These are phyloP conservation scores for Phallusia fumigata DNA, from an alignment of 23 tunicate species.

Conservation along the genomic window DNA sequence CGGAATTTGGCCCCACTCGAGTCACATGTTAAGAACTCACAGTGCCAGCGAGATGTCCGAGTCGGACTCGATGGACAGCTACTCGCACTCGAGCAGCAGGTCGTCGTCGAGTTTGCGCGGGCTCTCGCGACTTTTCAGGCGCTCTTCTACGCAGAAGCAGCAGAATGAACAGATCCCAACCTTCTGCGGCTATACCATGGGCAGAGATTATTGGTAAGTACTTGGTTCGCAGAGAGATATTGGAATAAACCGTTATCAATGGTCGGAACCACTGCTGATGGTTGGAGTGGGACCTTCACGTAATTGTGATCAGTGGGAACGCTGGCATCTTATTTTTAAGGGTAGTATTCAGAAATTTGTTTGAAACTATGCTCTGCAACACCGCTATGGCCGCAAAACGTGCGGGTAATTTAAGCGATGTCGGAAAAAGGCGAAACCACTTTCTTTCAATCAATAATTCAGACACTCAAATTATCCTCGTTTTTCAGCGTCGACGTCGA, in stretches of 20 bases:
- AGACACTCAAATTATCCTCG: neutral
- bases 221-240: neutral
- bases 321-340: too few species aligned
- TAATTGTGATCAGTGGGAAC: too few species aligned
- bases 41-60: conserved; percentile 25
- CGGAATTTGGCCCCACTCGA: neutral
- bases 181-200: conserved; percentile 77
- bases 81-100: conserved; percentile 40
- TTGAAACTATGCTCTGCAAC: too few species aligned
- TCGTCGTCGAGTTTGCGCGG: conserved; percentile 43
- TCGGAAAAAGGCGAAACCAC: neutral
- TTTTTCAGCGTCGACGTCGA: conserved; percentile 55
- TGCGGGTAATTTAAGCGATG: neutral
- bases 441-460: neutral
- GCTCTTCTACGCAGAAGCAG: conserved; percentile 25
- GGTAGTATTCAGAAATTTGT: too few species aligned
- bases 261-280: too few species aligned
- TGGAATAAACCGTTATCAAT: neutral
- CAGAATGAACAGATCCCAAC: conserved; percentile 46
- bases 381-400: too few species aligned
- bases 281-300: too few species aligned
- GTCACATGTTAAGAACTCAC: neutral
- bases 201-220: conserved; percentile 73
- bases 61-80: conserved; percentile 50
- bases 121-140: conserved; percentile 55